Evolutionary conservation across 2,888 invertebrate species (phyloP), one percentile per base, ranked within the genome.

Genomic region (Notodonta dromedarius): DNA sequence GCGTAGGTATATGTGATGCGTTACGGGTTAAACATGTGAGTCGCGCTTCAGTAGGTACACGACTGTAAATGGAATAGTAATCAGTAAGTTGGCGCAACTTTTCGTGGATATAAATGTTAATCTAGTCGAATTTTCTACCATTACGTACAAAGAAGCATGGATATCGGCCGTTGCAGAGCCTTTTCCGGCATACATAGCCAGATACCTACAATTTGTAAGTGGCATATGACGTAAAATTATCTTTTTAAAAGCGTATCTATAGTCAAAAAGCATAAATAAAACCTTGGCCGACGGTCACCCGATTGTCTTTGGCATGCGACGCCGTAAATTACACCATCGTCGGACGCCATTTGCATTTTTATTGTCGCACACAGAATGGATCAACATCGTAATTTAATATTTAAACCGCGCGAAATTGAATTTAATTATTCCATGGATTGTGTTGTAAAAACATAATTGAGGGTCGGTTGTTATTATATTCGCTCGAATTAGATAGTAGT

Each of bases 271-370:
- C 56, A 59, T 40, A 16, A 65, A 59, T 58, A 57, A 12, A 46
- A 50, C 32, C 54, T 56, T 50, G 32, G 60, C 58, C 56, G 56
- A 69, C 51, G 53, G 69, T 70, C 72, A 71, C 66, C 68, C 67
- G 76, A 73, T 76, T 76, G 75, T 78, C 62, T 74, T 65, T 67
- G 56, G 35, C 65, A 65, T 63, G 39, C 60, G 62, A 74, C 75
- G 79, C 80, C 80, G 85, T 92, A 92, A 91, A 89, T 92, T 88
- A 92, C 82, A 80, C 78, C 83, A 80, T 89, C 83, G 86, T 89
- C 88, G 86, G 77, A 58, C 69, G 70, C 81, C 80, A 93, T 93
- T 93, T 90, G 87, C 92, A 93, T 93, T 89, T 92, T 91, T 93
- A 93, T 90, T 90, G 91, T 91, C 90, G 80, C 87, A 86, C 84